phyloP scores from a whole-genome alignment of 2,113 vertebrate genomes.

The Anarhynchus alexandrinus region DNA sequence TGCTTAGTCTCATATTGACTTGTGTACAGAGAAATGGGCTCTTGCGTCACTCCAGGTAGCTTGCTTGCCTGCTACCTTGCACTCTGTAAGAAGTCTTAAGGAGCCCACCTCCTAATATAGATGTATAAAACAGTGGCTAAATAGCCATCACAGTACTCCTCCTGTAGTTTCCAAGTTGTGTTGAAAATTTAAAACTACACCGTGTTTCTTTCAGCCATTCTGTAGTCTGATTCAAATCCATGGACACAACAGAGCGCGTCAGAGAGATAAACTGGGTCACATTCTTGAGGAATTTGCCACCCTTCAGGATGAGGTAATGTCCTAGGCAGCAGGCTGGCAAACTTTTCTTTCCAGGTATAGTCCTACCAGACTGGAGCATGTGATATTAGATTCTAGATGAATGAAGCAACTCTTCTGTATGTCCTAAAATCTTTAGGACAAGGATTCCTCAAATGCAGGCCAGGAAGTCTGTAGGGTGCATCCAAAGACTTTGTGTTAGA shows the following conservation, averaged over 20 bases:
- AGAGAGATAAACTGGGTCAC: slow-evolving; percentile 97
- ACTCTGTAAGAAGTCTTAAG: not conserved
- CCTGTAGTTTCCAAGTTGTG: not conserved
- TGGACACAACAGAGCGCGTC: slow-evolving; percentile 95
- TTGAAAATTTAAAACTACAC: not conserved
- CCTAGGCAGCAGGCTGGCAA: not conserved
- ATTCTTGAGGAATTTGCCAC: slow-evolving; percentile 98
- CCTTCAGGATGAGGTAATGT: slow-evolving; percentile 93
- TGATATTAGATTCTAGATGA: not conserved
- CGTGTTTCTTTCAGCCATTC: slow-evolving; percentile 85
- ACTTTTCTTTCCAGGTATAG: not conserved
- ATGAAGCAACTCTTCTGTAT: not conserved
- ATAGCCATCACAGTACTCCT: not conserved
- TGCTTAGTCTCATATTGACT: not conserved
- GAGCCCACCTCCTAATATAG: not conserved
- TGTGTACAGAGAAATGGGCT: not conserved
- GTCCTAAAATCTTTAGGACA: not conserved
- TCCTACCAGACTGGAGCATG: not conserved
- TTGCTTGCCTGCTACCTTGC: not conserved
- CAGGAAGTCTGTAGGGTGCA: not conserved
- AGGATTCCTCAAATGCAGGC: not conserved
- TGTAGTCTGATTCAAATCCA: slow-evolving; percentile 98
- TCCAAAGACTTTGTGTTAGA: not conserved
- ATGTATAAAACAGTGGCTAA: not conserved
- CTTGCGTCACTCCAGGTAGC: not conserved